phyloP scores from a whole-genome alignment of 1,140 invertebrate species.

The Eriocheir sinensis region DNA sequence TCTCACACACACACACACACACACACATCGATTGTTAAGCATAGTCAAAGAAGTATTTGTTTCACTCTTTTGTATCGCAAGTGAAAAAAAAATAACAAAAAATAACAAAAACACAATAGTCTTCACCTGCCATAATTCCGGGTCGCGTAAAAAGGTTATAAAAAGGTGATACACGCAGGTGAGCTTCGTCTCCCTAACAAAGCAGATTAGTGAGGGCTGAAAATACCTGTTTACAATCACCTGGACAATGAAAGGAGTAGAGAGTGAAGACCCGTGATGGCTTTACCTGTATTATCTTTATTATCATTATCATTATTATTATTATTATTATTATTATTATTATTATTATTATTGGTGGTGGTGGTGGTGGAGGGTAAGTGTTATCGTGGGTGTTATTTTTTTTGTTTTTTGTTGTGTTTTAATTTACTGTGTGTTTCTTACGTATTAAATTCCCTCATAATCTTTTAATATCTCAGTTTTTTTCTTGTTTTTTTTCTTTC shows the following conservation, averaged over 20 bases:
- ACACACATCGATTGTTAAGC: not conserved
- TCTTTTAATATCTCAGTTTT: not conserved
- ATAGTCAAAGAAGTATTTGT: not conserved
- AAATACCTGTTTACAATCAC: not conserved
- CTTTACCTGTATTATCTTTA: too few species aligned
- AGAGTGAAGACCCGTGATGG: too few species aligned
- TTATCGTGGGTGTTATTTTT: too few species aligned
- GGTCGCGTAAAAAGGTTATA: too few species aligned
- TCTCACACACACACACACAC: not conserved
- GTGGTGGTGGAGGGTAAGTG: too few species aligned
- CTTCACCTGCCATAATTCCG: too few species aligned
- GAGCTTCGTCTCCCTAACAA: not conserved
- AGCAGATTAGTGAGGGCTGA: not conserved
- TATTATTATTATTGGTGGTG: too few species aligned
- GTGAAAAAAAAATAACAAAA: not conserved
- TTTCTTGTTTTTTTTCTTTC: too few species aligned
- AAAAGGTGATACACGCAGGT: not conserved
- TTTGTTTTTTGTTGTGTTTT: too few species aligned
- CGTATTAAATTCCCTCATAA: too few species aligned
- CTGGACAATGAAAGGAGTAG: not conserved
- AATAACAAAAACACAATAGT: not conserved
- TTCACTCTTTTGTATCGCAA: too few species aligned
- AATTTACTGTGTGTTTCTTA: not conserved
- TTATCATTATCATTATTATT: not conserved
- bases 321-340: constrained; percentile 28